A percentile compares a stretch with the other conserved stretches of the same genome.
Conservation (phyloP, 2,888 invertebrate genomes). For the Heliothis peltigera region DNA sequence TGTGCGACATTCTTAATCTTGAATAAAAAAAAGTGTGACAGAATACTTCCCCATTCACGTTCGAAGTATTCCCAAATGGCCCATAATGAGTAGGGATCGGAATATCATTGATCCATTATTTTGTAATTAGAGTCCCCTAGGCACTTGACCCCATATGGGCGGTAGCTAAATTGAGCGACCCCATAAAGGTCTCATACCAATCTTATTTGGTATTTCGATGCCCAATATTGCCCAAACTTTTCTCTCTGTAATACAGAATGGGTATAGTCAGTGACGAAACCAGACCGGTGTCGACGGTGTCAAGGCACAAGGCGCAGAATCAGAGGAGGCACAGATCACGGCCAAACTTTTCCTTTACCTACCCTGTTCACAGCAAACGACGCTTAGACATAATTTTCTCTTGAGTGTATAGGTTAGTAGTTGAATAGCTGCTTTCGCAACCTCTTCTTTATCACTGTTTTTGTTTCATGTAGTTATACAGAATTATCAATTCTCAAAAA, state of each 20-base stretch:
- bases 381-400: no score
- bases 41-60: not conserved
- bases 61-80: conserved; percentile 1
- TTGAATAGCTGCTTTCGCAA: no score
- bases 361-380: no score
- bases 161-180: conserved; percentile 26
- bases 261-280: conserved; percentile 19
- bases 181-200: conserved; percentile 22
- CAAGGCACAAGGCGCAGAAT: no score
- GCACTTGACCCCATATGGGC: conserved; percentile 15
- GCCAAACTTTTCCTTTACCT: no score
- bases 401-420: no score
- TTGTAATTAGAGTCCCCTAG: conserved; percentile 33
- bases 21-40: no score
- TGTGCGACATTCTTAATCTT: not conserved
- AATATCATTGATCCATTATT: conserved; percentile 19
- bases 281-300: no score
- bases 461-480: no score
- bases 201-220: conserved; percentile 33
- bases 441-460: no score
- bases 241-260: conserved; percentile 30
- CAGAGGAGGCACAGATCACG: no score
- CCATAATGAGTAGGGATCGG: not conserved
- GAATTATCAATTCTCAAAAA: no score
- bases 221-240: conserved; percentile 34